phyloP scores from a whole-genome alignment of 2,797 vertebrate species.

The Okamejei kenojei region DNA sequence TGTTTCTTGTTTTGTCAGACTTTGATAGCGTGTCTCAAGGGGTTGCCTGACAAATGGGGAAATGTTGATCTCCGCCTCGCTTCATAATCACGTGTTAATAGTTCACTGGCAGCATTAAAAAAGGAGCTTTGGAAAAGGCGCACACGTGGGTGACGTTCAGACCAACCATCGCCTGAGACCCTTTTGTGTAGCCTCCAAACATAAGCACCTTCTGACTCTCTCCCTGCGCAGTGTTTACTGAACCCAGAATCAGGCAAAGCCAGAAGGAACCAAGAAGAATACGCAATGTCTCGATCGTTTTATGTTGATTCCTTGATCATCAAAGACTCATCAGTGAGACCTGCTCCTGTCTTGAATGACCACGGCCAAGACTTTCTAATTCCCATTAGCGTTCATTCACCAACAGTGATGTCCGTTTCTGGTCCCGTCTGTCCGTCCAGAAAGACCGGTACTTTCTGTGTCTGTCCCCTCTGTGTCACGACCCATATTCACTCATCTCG shows the following conservation, averaged over 20 bases:
- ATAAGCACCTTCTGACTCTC: conserved; percentile 76
- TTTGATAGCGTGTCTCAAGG: conserved; percentile 54
- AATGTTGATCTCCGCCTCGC: conserved; percentile 67
- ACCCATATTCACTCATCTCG: conserved; percentile 86
- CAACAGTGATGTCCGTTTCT: conserved; percentile 77
- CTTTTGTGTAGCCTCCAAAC: conserved; percentile 90
- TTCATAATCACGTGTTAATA: conserved; percentile 77
- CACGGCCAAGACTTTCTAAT: conserved; percentile 82
- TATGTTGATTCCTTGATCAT: conserved; percentile 98
- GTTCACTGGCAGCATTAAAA: conserved; percentile 61
- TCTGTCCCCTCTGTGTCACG: conserved; percentile 90
- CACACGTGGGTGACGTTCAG: conserved; percentile 87
- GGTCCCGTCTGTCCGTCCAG: conserved; percentile 79
- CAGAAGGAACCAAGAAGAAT: conserved; percentile 4
- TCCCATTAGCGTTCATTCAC: conserved; percentile 83
- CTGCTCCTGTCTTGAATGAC: conserved; percentile 64
- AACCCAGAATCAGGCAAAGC: conserved; percentile 18
- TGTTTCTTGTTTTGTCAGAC: conserved; percentile 43
- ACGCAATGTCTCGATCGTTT: conserved; percentile 89
- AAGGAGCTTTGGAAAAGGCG: conserved; percentile 71
- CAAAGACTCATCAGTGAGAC: conserved; percentile 77
- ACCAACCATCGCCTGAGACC: conserved; percentile 92
- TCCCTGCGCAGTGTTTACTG: conserved; percentile 28
- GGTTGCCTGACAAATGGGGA: conserved; percentile 50
- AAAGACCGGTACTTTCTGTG: conserved; percentile 86